phyloP scores from a whole-genome alignment of 2,888 invertebrate species.

The Conops quadrifasciatus region DNA sequence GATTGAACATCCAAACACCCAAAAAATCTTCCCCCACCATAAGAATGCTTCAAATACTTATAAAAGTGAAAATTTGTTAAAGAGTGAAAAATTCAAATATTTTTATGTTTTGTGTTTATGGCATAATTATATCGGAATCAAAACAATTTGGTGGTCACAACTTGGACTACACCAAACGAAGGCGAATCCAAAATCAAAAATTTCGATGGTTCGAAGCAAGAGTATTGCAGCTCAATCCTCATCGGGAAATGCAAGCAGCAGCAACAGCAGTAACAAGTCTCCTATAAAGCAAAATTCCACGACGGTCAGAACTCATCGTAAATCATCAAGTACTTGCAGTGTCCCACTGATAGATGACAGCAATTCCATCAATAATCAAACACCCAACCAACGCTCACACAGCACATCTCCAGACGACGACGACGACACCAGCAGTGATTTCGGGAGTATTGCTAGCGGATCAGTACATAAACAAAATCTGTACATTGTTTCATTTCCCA shows the following conservation, averaged over 20 bases:
- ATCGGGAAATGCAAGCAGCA: slow-evolving; percentile 54
- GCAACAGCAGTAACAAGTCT: slow-evolving; percentile 59
- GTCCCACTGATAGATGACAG: slow-evolving; percentile 59
- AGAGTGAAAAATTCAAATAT: too few species aligned
- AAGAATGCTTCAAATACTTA: too few species aligned
- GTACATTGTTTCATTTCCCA: slow-evolving; percentile 87
- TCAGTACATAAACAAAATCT: slow-evolving; percentile 89
- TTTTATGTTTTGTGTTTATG: too few species aligned
- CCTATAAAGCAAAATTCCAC: slow-evolving; percentile 55
- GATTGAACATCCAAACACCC: too few species aligned
- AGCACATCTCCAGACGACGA: slow-evolving; percentile 54
- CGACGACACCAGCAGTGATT: slow-evolving; percentile 50
- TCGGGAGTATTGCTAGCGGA: slow-evolving; percentile 63
- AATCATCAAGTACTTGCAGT: slow-evolving; percentile 61
- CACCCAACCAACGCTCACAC: slow-evolving; percentile 45
- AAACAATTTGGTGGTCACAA: too few species aligned
- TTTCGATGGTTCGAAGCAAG: slow-evolving; percentile 64
- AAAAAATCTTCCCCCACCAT: too few species aligned
- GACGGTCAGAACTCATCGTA: slow-evolving; percentile 56
- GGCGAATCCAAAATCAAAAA: neutral
- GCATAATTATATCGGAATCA: too few species aligned
- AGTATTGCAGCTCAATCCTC: slow-evolving; percentile 54
- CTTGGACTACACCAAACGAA: too few species aligned
- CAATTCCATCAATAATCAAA: slow-evolving; percentile 47
- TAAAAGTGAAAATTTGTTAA: too few species aligned